Base-by-base conservation (phyloP, 1,140 invertebrate species). In the Leucophenga varia region DNA sequence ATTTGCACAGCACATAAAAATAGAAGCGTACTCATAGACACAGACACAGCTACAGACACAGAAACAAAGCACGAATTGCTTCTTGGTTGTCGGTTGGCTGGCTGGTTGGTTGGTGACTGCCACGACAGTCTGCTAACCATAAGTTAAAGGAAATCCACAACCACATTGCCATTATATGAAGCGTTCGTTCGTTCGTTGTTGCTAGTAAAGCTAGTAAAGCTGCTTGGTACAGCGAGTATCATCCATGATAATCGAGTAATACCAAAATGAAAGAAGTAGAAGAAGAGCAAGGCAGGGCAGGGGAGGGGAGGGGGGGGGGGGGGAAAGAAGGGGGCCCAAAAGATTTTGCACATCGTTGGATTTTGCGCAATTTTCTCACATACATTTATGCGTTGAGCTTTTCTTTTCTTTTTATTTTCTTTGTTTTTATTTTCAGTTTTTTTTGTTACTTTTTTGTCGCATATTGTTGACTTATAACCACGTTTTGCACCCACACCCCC, bases 1-100 rank as follows among this genome's bases (percentile, higher is more conserved):
- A 67, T 67, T 67, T 67, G 63, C 63, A 67, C 63, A 67, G 63
- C 63, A n/a, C n/a, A 67, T 67, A 67, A 67, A 67, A 67, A 67
- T 67, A 59, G 63, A 56, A 59, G 59, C 52, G 61, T 59, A 51
- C 49, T 34, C 49, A 34, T 3, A 34, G 31, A 19, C 41, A 19
- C 37, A 39, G 4, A 31, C 13, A 50, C 37, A 35, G n/a, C n/a
- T 10, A 40, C 21, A 49, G 3, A 46, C 35, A 43, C 5, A 35
- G 13, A 44, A 2, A 12, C 18, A 34, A 13, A 10, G 14, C 6
- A 1, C 10, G 9, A 13, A 21, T n/a, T n/a, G n/a, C n/a, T n/a
- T n/a, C n/a, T n/a, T n/a, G n/a, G n/a, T n/a, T n/a, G n/a, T n/a
- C n/a, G n/a, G n/a, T n/a, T n/a, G n/a, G n/a, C n/a, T n/a, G 41